Conservation (phyloP, 2,888 invertebrate species). For the Deladenus siricidicola region DNA sequence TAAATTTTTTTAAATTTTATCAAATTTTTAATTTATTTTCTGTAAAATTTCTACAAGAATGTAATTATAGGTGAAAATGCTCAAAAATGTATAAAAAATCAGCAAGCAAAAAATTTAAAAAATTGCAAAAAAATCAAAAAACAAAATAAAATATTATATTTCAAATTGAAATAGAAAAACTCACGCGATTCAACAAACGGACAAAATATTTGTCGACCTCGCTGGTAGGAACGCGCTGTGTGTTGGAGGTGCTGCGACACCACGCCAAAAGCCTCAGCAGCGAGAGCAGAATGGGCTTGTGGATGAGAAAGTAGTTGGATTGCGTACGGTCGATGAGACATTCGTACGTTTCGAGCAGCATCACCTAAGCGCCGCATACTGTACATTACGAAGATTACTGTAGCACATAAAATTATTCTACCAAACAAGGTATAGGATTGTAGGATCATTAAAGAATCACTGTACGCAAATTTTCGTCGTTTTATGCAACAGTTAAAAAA, state of each 20-base stretch:
- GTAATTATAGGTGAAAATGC: conserved; percentile 1
- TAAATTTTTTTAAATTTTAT: no score
- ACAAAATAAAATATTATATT: no score
- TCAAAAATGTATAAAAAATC: no score
- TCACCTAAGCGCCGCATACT: conserved; percentile 15
- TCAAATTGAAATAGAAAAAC: no score
- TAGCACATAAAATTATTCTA: not conserved
- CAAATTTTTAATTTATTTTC: no score
- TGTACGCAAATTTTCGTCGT: no score
- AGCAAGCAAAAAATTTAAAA: no score
- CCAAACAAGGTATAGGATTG: no score
- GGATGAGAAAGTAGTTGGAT: conserved; percentile 64
- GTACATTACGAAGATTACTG: not conserved
- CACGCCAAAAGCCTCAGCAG: conserved; percentile 74
- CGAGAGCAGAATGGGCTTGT: conserved; percentile 80
- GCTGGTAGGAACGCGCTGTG: conserved; percentile 22
- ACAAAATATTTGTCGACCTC: conserved; percentile 46
- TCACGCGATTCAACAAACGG: conserved; percentile 46
- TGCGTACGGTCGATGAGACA: conserved; percentile 32
- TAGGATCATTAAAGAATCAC: no score
- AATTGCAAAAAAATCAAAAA: no score
- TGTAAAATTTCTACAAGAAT: no score
- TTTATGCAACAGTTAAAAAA: no score
- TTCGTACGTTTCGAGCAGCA: conserved; percentile 36
- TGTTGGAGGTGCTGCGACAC: conserved; percentile 53